Conservation (phyloP, 30 jellyfish, hydroid and myxozoan species). For the Hydractinia symbiolongicarpus region DNA sequence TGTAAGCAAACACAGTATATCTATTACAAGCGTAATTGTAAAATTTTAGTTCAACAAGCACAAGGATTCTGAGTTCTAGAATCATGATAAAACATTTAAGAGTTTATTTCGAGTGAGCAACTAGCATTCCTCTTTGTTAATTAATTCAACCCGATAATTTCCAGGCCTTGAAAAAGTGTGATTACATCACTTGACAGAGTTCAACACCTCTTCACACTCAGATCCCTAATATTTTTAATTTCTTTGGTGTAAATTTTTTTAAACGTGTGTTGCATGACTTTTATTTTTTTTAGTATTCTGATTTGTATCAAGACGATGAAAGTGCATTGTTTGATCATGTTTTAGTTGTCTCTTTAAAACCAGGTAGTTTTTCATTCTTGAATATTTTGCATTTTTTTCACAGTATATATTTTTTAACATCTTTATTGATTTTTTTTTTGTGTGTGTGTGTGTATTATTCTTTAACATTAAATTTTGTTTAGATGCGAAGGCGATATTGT, state of each 20-base stretch:
- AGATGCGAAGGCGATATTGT: conserved; percentile 47
- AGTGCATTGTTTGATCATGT: conserved; percentile 69
- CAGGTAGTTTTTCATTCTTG: conserved; percentile 37
- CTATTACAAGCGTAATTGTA: too few relatives aligned
- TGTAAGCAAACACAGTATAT: too few relatives aligned
- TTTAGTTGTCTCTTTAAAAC: conserved; percentile 55
- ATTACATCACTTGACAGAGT: too few relatives aligned
- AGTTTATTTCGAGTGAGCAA: too few relatives aligned
- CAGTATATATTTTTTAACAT: background rate
- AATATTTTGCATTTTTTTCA: background rate
- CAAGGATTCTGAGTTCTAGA: too few relatives aligned
- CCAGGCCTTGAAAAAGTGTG: too few relatives aligned
- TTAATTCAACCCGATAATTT: too few relatives aligned
- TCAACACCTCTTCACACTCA: too few relatives aligned
- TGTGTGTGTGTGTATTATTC: background rate
- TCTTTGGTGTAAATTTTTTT: background rate
- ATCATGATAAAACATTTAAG: too few relatives aligned
- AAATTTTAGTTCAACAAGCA: too few relatives aligned
- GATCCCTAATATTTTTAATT: background rate
- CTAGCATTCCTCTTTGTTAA: too few relatives aligned
- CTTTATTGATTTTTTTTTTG: background rate
- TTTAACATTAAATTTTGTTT: background rate
- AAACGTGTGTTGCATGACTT: background rate
- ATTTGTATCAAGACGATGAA: conserved; percentile 28
- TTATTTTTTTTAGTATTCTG: conserved; percentile 12